These are phyloP conservation scores for Oryctes rhinoceros DNA, from an alignment of 1,140 invertebrate genomes.

Conservation along the genomic window DNA sequence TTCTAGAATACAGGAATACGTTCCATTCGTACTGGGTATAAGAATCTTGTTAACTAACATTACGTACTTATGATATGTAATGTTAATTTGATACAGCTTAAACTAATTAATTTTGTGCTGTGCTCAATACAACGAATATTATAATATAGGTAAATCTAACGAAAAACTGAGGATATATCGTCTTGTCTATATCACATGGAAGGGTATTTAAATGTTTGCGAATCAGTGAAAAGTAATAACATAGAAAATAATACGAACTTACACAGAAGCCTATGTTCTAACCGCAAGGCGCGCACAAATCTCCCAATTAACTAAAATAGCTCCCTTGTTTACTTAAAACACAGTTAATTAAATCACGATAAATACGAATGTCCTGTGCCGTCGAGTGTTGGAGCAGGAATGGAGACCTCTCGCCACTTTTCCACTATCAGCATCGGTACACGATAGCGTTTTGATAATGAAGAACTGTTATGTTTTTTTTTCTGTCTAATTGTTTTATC, in stretches of 20 bases:
- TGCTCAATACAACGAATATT: no score
- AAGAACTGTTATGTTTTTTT: not conserved
- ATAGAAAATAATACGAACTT: not conserved
- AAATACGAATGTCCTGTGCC: not conserved
- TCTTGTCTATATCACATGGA: no score
- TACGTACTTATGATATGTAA: no score
- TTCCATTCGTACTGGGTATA: no score
- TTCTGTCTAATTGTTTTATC: slow-evolving; percentile 21
- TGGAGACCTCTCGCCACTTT: not conserved
- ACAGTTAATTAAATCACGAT: slow-evolving; percentile 6
- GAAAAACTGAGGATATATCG: no score
- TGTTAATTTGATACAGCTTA: no score
- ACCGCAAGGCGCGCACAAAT: not conserved
- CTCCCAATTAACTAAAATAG: not conserved
- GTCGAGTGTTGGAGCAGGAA: not conserved
- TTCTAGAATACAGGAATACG: no score
- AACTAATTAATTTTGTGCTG: no score
- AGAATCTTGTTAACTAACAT: no score
- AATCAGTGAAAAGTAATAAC: slow-evolving; percentile 21
- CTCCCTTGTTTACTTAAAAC: not conserved
- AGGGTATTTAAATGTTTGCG: not conserved
- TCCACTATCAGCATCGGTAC: not conserved
- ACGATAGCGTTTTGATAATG: not conserved
- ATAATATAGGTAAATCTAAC: no score
- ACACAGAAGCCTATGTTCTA: not conserved